Base-by-base conservation (phyloP, 2,797 vertebrate genomes). In the Xiphorhynchus erythropygius region DNA sequence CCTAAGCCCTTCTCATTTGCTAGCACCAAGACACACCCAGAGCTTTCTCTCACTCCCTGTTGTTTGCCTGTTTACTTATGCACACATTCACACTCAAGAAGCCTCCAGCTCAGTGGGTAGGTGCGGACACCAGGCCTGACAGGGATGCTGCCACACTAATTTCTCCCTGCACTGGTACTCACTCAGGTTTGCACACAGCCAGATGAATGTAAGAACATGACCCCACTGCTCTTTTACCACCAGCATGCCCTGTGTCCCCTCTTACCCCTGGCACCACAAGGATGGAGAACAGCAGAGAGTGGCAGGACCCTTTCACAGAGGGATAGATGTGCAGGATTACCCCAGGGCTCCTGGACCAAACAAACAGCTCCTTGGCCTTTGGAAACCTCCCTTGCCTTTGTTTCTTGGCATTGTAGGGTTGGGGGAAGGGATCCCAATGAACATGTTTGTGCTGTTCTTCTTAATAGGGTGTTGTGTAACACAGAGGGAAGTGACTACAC, bases 391-490 rank as follows among this genome's bases (percentile, higher is more conserved):
- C 39, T 79, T 0, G 3, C 44, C 86, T 95, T 88, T 92, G 77
- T 90, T 92, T 68, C 75, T 79, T 68, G 41, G 77, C 70, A 84
- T 92, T 91, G 50, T 55, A 74, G 25, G 37, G 12, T 0, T 84
- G 93, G 87, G 91, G 95, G 93, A 92, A 90, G 87, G 94, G 80
- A 88, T 91, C 56, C 57, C 59, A 75, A 57, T 7, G 87, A 95
- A 83, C 62, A 37, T 96, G 95, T 97, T 97, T 97, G 86, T 90
- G 70, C 92, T 85, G 65, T 94, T 97, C 32, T 63, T 93, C 87
- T 95, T 97, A 97, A 96, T 94, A 94, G 92, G 79, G 93, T 95
- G 95, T 97, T 97, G 93, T 97, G 93, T 97, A 97, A 97, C 84
- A 35, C 75, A 87, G 82, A 80, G 93, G 94, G 94, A 96, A 97